These are phyloP conservation scores for Gobio occitaniae DNA, from an alignment of 2,797 vertebrate genomes.

Conservation along the genomic window DNA sequence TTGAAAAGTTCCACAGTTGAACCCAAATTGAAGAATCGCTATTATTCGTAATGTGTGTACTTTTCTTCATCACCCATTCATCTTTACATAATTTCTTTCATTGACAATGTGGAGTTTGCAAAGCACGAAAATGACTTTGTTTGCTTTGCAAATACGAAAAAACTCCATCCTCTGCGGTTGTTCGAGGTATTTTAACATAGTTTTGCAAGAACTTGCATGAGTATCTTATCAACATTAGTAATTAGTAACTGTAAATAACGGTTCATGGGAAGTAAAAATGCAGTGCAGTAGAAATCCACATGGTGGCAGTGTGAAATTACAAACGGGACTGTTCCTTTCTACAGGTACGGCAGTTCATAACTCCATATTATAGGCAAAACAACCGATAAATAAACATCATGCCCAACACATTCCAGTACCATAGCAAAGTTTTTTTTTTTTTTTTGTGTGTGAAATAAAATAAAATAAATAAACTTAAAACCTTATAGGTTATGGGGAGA, in stretches of 20 bases:
- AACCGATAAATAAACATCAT: background rate
- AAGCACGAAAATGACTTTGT: background rate
- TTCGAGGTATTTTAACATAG: background rate
- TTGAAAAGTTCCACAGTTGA: background rate
- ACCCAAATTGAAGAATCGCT: background rate
- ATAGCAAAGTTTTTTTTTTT: background rate
- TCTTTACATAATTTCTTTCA: background rate
- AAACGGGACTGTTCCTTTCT: constrained; percentile 38
- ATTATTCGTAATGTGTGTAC: background rate
- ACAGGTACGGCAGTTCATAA: background rate
- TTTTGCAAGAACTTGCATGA: background rate
- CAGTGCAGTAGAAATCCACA: constrained; percentile 64
- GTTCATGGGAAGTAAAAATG: background rate
- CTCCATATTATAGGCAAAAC: no score
- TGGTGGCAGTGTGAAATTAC: constrained; percentile 68
- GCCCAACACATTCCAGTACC: no score
- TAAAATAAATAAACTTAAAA: background rate
- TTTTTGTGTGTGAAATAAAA: background rate
- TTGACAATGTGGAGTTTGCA: background rate
- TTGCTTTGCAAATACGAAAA: background rate
- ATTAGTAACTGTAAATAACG: constrained; percentile 7
- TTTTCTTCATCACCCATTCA: background rate
- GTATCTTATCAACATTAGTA: background rate
- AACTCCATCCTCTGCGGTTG: background rate
- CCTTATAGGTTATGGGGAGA: background rate